Evolutionary conservation across 2,888 invertebrate genomes (phyloP), one percentile per base, ranked within the genome.

Genomic region (Dasysyrphus albostriatus): DNA sequence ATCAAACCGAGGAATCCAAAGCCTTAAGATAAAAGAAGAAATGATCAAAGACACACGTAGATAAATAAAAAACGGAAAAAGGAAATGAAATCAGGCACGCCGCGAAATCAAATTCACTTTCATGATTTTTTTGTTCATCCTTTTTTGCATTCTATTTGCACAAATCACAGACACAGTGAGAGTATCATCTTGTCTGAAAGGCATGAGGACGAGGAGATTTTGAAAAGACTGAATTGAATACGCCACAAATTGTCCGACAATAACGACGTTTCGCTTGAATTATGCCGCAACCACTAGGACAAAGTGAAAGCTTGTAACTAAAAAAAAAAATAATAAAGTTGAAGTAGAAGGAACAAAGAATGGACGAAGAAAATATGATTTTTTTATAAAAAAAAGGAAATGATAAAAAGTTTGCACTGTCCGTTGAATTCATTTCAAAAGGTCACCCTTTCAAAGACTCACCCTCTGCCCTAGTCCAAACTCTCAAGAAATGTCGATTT

Each of bases 251-350:
- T 85, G 77, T 77, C 75, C 73, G 77, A 81, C 81, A 81, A 84
- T 58, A 81, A 81, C 67, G 81, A 77, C 85, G 81, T 81, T 81
- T 85, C 73, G 61, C 81, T 73, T 76, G 81, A 85, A 81, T 81
- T 85, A 76, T 51, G n/a, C 70, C 67, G 58, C 63, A 56, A 51
- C 75, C 54, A 42, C 69, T 54, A 34, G 69, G 81, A 85, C 81
- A 76, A 84, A 85, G 81, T 84, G 67, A 81, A 81, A 76, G 76
- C 76, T 51, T 74, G 32, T 56, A 67, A 77, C 58, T 47, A 14
- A 49, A 69, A 61, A 61, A 34, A 37, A 19, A 67, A 67, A 32
- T 32, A 61, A 32, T 69, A 44, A 67, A 44, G 32, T 42, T 42
- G 14, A 10, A 16, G 19, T 32, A 14, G 34, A 51, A 67, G 16